These are phyloP conservation scores for Ceratotherium simum DNA, from an alignment of 2,113 vertebrate species.

Conservation along the genomic window DNA sequence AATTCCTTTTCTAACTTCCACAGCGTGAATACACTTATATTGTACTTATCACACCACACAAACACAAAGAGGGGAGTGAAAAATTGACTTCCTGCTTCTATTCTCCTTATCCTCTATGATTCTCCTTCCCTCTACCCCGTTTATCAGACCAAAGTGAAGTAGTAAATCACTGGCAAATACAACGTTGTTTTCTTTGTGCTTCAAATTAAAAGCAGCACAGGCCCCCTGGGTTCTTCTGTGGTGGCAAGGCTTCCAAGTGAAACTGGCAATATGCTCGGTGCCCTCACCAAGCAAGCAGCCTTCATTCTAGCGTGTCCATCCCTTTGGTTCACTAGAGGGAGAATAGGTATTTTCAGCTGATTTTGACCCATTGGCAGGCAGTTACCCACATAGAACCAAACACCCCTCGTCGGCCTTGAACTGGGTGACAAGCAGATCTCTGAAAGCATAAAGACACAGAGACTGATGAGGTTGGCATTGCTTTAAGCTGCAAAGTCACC, in stretches of 20 bases:
- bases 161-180: not conserved
- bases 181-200: not conserved
- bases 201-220: not conserved
- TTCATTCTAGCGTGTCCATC: fast-evolving
- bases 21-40: not conserved
- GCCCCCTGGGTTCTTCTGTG: not conserved
- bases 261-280: fast-evolving
- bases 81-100: not conserved
- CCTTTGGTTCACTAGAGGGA: not conserved
- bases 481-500: not conserved
- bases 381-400: not conserved
- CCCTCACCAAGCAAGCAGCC: not conserved
- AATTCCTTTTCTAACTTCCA: not conserved
- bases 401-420: not conserved
- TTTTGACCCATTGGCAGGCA: not conserved
- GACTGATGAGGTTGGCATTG: fast-evolving
- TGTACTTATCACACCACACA: not conserved
- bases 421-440: not conserved
- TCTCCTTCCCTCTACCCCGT: not conserved
- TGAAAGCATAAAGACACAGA: not conserved
- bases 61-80: no score
- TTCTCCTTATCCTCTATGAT: no score
- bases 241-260: not conserved
- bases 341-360: not conserved
- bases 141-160: not conserved